Base-by-base conservation (phyloP, 1,140 invertebrate genomes). In the Adoxophyes honmai region DNA sequence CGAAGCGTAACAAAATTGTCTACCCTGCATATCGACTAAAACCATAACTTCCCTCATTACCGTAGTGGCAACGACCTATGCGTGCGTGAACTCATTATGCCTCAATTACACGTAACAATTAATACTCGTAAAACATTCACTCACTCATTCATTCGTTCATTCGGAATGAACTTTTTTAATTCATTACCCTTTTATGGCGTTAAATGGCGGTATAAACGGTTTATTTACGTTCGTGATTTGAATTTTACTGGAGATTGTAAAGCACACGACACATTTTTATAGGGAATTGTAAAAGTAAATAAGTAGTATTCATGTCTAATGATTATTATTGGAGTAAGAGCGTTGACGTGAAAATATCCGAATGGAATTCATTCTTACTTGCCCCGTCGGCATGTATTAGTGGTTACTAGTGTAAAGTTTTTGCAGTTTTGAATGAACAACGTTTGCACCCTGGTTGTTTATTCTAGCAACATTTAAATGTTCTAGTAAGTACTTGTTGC, bases 221-320 rank as follows among this genome's bases (percentile, higher is more conserved):
- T 78, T 75, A 75, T 79, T 78, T 67, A 73, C 59, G 52, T 73
- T 69, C 71, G 70, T 76, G 73, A 80, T 82, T 71, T 68, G 73
- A 75, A 77, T 78, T 64, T 57, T 60, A 55, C 21, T 55, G 28
- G 28, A 34, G 28, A 6, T 10, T 34, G 55, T 57, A 57, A 44
- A 44, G 42, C 42, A 21, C 42, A 48, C 42, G 42, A 48, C 42
- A 33, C 42, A 48, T 48, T 48, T 28, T 48, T 48, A 48, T 48
- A 11, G 42, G n/a, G 21, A 28, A 48, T 48, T 48, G 42, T 48
- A 48, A 48, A 48, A 28, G 21, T 6, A 6, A 3, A 28, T 28
- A 28, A 28, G 21, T 28, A 28, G 21, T 28, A 28, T 28, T 28
- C 21, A 28, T 28, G 21, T 28, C 21, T 28, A 28, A 28, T 28